phyloP scores from a whole-genome alignment of 2,797 vertebrate genomes.

The Poecilia wingei region DNA sequence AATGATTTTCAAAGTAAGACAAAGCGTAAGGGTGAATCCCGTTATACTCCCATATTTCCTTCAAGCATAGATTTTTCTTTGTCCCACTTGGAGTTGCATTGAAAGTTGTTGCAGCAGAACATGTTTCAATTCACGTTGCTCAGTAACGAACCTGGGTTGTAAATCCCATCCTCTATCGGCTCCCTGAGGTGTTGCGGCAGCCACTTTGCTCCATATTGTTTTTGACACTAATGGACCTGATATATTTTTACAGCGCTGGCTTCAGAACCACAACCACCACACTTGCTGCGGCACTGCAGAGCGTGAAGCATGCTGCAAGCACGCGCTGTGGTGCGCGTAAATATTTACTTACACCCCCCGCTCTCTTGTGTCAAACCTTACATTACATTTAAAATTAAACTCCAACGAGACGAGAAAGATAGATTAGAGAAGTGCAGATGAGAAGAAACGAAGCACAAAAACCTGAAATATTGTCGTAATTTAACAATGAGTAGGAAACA shows the following conservation, averaged over 20 bases:
- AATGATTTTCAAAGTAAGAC: background rate
- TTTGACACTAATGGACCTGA: background rate
- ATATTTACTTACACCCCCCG: background rate
- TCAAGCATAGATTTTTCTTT: background rate
- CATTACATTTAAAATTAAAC: background rate
- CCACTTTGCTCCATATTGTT: background rate
- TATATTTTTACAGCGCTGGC: background rate
- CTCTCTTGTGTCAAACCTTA: background rate
- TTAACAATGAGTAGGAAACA: background rate
- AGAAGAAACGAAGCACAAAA: background rate
- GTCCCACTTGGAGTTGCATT: background rate
- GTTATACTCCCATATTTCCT: background rate
- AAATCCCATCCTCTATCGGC: background rate
- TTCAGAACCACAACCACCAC: background rate
- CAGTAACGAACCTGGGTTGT: background rate
- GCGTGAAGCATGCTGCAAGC: background rate
- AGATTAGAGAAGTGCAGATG: background rate
- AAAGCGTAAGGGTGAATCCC: background rate
- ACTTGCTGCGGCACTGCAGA: background rate
- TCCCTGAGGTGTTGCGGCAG: background rate
- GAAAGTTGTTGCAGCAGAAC: background rate
- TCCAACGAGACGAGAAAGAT: background rate
- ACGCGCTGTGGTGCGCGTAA: background rate
- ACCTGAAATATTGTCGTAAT: background rate
- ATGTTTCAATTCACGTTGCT: background rate